Conservation (phyloP, 2,797 vertebrate species). For the Ctenopoma multispine region DNA sequence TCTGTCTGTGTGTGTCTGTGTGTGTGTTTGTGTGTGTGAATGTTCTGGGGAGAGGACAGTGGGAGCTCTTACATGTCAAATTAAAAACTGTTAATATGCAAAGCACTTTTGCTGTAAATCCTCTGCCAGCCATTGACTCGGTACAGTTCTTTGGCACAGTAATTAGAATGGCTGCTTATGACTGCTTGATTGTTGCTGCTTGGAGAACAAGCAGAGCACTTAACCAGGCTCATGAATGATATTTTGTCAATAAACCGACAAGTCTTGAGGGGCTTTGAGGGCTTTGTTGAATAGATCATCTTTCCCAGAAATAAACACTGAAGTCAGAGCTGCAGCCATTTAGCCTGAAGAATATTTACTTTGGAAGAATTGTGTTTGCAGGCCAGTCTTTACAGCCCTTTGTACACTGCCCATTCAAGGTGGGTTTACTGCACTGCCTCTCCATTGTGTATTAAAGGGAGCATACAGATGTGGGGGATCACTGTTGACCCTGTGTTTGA, state of each 20-base stretch:
- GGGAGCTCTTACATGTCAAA: conserved; percentile 29
- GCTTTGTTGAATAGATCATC: conserved; percentile 31
- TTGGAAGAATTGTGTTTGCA: neutral
- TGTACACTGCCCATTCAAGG: no score
- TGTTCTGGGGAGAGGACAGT: conserved; percentile 14
- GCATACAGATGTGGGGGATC: no score
- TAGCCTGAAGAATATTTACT: conserved; percentile 25
- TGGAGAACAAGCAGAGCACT: conserved; percentile 45
- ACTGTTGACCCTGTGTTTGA: no score
- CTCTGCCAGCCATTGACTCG: conserved; percentile 51
- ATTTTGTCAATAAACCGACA: conserved; percentile 41
- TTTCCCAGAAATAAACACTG: conserved; percentile 29
- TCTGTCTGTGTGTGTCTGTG: no score
- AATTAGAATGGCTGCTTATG: conserved; percentile 52
- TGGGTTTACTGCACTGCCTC: no score
- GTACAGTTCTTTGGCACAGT: conserved; percentile 35
- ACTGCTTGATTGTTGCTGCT: conserved; percentile 45
- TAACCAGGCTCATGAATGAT: conserved; percentile 38
- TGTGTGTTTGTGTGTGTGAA: no score
- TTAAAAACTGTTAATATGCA: conserved; percentile 60
- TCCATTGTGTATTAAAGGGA: no score
- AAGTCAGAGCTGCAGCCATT: conserved; percentile 6
- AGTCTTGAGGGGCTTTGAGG: neutral
- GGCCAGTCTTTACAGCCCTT: neutral
- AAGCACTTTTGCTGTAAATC: conserved; percentile 38